Evolutionary conservation across 2,888 invertebrate species (phyloP), one percentile per base, ranked within the genome.

Genomic region (Melitaea athalia): DNA sequence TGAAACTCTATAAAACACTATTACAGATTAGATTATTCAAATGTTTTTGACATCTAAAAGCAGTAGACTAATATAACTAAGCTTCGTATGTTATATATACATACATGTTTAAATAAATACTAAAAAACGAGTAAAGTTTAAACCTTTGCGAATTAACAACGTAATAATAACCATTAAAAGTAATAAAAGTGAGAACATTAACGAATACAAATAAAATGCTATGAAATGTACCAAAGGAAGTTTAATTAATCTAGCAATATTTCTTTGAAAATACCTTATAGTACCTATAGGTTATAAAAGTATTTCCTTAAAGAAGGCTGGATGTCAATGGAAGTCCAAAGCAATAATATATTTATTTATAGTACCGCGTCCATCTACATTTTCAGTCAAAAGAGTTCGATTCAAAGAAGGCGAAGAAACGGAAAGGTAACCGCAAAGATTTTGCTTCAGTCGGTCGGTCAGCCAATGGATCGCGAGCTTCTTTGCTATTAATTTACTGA

Each of bases 361-460:
- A 61, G 63, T 66, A 49, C 45, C 12, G 43, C 73, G 63, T 71
- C 68, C 66, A 62, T 74, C 73, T 75, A 72, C 74, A 72, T 75
- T 76, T 74, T 74, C 72, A 72, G 71, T 75, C 71, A 74, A 74
- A 75, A 74, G 74, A 74, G 73, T 76, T 74, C 75, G 73, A 75
- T 76, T 75, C 72, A 74, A 76, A 74, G 75, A 72, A 77, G 75
- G 77, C 72, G 72, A 76, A 74, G 76, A 77, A 77, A 77, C 75
- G 78, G 74, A 77, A 79, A 78, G 76, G 76, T 74, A 72, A 73
- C 76, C 75, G 75, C 78, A 78, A 80, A 79, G 75, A 76, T 75
- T 77, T 79, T 75, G 75, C 76, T 72, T 73, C 70, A 76, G 73
- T 69, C 74, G 74, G 76, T 74, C 75, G 75, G 72, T 73, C 73